A percentile compares a stretch with the other conserved stretches of the same genome.
Conservation (phyloP, 1,140 invertebrate genomes). For the Paraescarpia echinospica region DNA sequence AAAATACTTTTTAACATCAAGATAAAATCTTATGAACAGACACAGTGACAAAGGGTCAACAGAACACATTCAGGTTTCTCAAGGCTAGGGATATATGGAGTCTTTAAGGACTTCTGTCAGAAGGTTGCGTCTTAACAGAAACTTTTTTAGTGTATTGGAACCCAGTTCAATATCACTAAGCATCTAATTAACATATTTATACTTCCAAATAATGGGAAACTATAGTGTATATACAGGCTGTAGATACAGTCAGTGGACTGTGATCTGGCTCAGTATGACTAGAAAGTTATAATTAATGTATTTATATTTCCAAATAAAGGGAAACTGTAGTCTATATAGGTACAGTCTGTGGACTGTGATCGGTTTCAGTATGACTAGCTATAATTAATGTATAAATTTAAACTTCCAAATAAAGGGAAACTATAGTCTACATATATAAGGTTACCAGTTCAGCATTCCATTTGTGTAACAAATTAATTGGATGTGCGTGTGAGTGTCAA, state of each 20-base stretch:
- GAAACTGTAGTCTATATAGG: too few species aligned
- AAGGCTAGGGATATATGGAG: background rate
- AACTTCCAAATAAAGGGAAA: too few species aligned
- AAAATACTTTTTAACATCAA: background rate
- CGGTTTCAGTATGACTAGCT: too few species aligned
- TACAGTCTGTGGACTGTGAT: too few species aligned
- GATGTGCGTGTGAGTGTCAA: background rate
- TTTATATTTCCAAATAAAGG: too few species aligned
- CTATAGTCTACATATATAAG: background rate
- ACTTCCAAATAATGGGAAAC: too few species aligned
- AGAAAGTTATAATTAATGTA: too few species aligned
- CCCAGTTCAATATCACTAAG: background rate
- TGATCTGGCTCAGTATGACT: too few species aligned
- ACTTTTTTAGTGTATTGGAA: background rate
- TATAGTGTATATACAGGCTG: too few species aligned
- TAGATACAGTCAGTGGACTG: too few species aligned
- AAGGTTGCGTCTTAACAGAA: background rate
- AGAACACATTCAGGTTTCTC: background rate
- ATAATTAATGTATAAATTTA: too few species aligned
- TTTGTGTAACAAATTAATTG: background rate
- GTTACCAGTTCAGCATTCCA: background rate
- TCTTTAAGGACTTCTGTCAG: background rate
- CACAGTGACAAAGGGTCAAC: background rate
- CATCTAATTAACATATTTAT: too few species aligned
- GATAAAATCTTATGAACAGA: background rate